Evolutionary conservation across 2,797 vertebrate species (phyloP).

Genomic region (Otolemur crassicaudatus): DNA sequence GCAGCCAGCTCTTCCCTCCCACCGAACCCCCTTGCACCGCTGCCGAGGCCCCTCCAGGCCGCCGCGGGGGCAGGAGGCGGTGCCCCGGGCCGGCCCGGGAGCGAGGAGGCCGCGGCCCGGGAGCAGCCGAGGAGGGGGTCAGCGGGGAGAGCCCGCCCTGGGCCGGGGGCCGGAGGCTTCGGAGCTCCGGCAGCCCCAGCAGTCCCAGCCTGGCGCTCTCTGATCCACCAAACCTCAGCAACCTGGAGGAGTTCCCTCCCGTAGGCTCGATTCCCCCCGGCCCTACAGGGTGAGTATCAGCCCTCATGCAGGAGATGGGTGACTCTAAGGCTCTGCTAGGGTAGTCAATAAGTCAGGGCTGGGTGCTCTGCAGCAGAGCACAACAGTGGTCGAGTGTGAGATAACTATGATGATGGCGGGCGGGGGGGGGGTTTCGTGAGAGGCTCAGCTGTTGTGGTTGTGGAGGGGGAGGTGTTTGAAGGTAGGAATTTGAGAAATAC

Average conservation of each 20-base stretch:
- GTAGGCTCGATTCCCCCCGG: slow-evolving; percentile 86
- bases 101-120: slow-evolving; percentile 85
- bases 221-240: slow-evolving; percentile 93
- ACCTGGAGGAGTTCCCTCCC: slow-evolving; percentile 97
- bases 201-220: slow-evolving; percentile 85
- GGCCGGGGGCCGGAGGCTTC: slow-evolving; percentile 83
- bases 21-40: slow-evolving; percentile 93
- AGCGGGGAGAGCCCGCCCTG: slow-evolving; percentile 77
- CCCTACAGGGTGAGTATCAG: slow-evolving; percentile 75
- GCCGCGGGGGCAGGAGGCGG: slow-evolving; percentile 82
- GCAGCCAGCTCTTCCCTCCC: slow-evolving; percentile 93
- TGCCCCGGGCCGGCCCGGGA: slow-evolving; percentile 79
- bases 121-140: slow-evolving; percentile 84
- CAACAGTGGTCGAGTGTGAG: neutral
- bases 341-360: neutral
- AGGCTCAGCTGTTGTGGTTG: neutral
- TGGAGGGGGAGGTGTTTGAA: neutral
- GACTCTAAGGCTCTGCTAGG: neutral
- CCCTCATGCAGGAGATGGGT: neutral
- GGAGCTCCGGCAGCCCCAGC: slow-evolving; percentile 78
- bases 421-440: neutral
- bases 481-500: slow-evolving; percentile 17
- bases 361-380: neutral
- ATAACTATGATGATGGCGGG: neutral
- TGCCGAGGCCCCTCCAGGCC: slow-evolving; percentile 83